Evolutionary conservation across 2,888 invertebrate genomes (phyloP).

Genomic region (Mellilla xanthometata): DNA sequence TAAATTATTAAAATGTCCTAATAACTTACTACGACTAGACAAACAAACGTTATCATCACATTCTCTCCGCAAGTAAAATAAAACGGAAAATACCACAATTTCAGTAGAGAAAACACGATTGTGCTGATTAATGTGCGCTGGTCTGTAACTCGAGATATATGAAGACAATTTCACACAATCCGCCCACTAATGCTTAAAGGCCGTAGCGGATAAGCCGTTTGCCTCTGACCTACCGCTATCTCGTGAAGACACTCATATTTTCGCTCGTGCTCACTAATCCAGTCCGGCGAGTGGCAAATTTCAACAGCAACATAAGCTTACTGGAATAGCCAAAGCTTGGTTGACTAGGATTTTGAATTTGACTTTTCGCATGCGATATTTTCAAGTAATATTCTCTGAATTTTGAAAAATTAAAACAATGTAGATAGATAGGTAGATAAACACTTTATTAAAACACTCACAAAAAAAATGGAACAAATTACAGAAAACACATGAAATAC

Average conservation of each 20-base stretch:
- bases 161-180: conserved; percentile 49
- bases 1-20: too few relatives aligned
- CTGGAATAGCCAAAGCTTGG: too few relatives aligned
- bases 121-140: conserved; percentile 40
- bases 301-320: background rate
- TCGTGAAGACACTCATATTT: conserved; percentile 51
- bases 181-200: conserved; percentile 36
- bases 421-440: too few relatives aligned
- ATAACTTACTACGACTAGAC: too few relatives aligned
- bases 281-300: conserved; percentile 17
- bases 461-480: too few relatives aligned
- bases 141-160: conserved; percentile 38
- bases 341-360: too few relatives aligned
- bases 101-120: conserved; percentile 29
- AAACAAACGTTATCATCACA: too few relatives aligned
- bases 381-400: too few relatives aligned
- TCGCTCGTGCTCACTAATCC: conserved; percentile 43
- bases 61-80: conserved; percentile 33
- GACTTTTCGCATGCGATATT: too few relatives aligned
- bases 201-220: conserved; percentile 25
- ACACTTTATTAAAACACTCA: too few relatives aligned
- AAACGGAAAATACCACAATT: conserved; percentile 28
- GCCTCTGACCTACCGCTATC: conserved; percentile 47
- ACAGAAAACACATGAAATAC: too few relatives aligned
- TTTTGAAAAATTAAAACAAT: too few relatives aligned